phyloP scores from a whole-genome alignment of 2,888 invertebrate species.

The Tetrapedia diversipes region DNA sequence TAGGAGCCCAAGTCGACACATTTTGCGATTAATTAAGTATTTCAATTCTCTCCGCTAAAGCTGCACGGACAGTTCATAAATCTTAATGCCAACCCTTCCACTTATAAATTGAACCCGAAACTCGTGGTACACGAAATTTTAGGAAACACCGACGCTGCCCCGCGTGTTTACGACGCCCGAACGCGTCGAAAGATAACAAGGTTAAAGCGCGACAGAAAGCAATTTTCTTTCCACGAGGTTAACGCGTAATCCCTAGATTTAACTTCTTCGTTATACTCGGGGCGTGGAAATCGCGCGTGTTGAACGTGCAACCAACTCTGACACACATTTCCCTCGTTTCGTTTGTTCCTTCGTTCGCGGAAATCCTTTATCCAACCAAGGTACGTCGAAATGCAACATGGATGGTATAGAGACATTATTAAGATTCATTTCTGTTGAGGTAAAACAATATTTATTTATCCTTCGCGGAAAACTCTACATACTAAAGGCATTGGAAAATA shows the following conservation, averaged over 20 bases:
- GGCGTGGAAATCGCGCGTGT: constrained; percentile 57
- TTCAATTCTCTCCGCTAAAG: too few relatives aligned
- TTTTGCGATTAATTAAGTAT: too few relatives aligned
- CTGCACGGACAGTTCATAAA: too few relatives aligned
- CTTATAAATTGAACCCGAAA: neutral
- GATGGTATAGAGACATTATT: neutral
- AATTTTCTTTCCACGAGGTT: neutral
- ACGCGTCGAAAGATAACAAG: neutral
- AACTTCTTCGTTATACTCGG: neutral
- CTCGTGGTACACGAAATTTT: neutral
- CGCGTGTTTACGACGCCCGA: neutral
- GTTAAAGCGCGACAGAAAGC: neutral
- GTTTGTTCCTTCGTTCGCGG: neutral
- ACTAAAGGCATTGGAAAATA: too few relatives aligned
- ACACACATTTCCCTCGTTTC: neutral
- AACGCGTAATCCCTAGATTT: neutral
- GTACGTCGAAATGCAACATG: neutral
- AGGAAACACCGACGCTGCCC: neutral
- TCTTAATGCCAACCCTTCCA: too few relatives aligned
- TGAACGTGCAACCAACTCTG: constrained; percentile 26
- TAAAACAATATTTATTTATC: too few relatives aligned
- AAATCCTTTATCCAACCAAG: neutral
- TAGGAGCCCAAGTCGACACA: too few relatives aligned
- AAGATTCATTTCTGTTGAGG: too few relatives aligned
- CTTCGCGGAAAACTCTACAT: too few relatives aligned